phyloP scores from a whole-genome alignment of 2,888 invertebrate species.

The Plemyria rubiginata region DNA sequence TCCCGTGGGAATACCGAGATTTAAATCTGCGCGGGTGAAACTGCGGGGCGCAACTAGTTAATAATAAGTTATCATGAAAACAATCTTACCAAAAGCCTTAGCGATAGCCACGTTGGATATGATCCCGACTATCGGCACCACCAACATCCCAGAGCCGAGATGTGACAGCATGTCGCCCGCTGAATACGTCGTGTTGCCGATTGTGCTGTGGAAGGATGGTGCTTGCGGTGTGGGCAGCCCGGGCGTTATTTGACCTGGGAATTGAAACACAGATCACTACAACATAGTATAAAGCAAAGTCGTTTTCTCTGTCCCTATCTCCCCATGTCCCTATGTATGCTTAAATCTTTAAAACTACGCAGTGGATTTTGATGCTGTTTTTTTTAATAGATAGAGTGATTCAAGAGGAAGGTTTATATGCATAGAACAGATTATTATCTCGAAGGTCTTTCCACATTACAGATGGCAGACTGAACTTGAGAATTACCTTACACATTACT shows the following conservation, averaged over 20 bases:
- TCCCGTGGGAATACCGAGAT: too few species aligned
- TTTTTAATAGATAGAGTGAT: too few species aligned
- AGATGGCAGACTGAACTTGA: slow-evolving; percentile 11
- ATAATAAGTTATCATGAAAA: neutral
- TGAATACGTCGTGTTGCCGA: slow-evolving; percentile 77
- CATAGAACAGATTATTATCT: slow-evolving; percentile 10
- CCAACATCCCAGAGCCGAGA: slow-evolving; percentile 87
- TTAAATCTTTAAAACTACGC: too few species aligned
- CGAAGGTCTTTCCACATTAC: slow-evolving; percentile 8
- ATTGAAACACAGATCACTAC: too few species aligned
- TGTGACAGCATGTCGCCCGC: slow-evolving; percentile 85
- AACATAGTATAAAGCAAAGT: too few species aligned
- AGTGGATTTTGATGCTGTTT: too few species aligned
- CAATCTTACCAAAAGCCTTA: slow-evolving; percentile 90
- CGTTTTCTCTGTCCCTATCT: too few species aligned
- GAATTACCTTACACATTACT: slow-evolving; percentile 31
- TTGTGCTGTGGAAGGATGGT: slow-evolving; percentile 79
- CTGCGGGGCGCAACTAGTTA: too few species aligned
- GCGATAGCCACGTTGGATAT: slow-evolving; percentile 93
- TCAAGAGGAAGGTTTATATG: too few species aligned
- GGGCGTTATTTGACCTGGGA: slow-evolving; percentile 84
- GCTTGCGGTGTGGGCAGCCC: slow-evolving; percentile 84
- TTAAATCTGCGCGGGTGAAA: too few species aligned
- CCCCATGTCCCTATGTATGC: too few species aligned
- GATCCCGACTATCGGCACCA: slow-evolving; percentile 90